These are phyloP conservation scores for Sycobia sp. DNA, from an alignment of 1,140 invertebrate species.

Conservation along the genomic window DNA sequence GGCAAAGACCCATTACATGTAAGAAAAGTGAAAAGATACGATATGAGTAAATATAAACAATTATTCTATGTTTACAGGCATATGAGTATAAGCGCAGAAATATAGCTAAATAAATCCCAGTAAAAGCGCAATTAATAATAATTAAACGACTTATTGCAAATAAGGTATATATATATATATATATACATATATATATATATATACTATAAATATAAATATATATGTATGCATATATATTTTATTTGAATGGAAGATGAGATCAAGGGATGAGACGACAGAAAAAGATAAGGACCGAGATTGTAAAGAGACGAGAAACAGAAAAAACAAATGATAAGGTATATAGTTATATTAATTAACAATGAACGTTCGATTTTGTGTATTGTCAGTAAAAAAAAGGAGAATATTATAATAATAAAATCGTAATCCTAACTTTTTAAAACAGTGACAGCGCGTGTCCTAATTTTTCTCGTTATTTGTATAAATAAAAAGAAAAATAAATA, in stretches of 20 bases:
- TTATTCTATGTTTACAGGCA: constrained; percentile 18
- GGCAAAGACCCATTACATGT: no score
- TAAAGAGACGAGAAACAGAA: no score
- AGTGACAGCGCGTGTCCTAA: no score
- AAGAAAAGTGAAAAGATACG: no score
- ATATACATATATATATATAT: constrained; percentile 3
- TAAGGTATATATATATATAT: no score
- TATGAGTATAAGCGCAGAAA: constrained; percentile 21
- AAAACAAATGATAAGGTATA: no score
- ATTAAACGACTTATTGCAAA: constrained; percentile 16
- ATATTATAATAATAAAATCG: no score
- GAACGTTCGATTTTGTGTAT: constrained; percentile 22
- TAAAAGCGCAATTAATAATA: constrained; percentile 15
- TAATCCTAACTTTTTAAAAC: no score
- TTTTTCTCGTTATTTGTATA: no score
- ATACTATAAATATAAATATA: background rate
- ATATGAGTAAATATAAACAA: no score
- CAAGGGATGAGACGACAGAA: background rate
- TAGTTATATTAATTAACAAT: constrained; percentile 2
- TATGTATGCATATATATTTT: background rate
- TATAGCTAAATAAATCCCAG: constrained; percentile 24
- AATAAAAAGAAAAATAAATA: background rate
- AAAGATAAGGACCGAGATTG: background rate
- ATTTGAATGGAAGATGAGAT: background rate
- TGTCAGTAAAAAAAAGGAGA: no score